Conservation (phyloP, 2,797 vertebrate species). For the Esox masquinongy region DNA sequence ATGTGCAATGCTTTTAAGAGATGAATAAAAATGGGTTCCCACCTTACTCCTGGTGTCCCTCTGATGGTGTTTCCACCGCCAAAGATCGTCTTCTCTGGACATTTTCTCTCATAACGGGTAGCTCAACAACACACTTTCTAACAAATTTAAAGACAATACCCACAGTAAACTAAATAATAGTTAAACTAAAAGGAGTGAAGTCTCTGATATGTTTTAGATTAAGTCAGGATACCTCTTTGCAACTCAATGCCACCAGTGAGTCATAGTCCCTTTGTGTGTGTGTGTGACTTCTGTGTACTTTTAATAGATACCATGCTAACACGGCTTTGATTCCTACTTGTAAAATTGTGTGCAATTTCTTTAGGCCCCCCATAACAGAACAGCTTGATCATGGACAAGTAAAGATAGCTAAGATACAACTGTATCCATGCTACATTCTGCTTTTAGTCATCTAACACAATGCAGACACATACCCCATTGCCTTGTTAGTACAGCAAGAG, state of each 20-base stretch:
- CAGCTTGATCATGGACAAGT: constrained; percentile 34
- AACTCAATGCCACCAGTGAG: constrained; percentile 51
- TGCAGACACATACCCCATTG: constrained; percentile 61
- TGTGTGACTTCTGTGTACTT: constrained; percentile 3
- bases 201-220: neutral
- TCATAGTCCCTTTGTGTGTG: constrained; percentile 39
- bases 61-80: constrained; percentile 12
- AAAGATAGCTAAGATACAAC: neutral
- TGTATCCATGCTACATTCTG: constrained; percentile 41
- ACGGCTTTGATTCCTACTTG: constrained; percentile 22
- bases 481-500: constrained; percentile 36
- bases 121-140: neutral
- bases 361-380: constrained; percentile 8
- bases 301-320: constrained; percentile 44
- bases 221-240: constrained; percentile 46
- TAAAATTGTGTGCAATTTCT: constrained; percentile 25
- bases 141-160: neutral
- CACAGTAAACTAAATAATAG: neutral
- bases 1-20: neutral
- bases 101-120: constrained; percentile 56
- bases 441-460: constrained; percentile 64
- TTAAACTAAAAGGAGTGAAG: neutral
- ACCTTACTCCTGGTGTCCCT: constrained; percentile 42
- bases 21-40: constrained; percentile 28
- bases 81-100: constrained; percentile 38